Evolutionary conservation across 37 sponge, comb jelly and placozoan species (phyloP), one percentile per base, ranked within the genome.

Genomic region (Halichondria panicea): DNA sequence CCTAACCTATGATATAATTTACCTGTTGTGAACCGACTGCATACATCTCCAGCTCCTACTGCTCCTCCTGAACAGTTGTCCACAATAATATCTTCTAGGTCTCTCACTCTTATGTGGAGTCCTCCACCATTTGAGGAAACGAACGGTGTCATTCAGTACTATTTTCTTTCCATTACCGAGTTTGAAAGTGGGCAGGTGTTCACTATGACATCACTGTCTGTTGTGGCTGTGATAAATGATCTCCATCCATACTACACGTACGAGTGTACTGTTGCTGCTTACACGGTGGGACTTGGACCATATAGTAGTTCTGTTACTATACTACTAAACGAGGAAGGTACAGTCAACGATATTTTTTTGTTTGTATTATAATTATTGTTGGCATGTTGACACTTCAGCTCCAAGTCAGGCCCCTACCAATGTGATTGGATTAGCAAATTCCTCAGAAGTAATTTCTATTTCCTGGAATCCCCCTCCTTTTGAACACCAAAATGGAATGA

Each of bases 261-360:
- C 55, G n/a, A 53, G 55, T 71, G 71, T 32, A 42, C 15, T 4
- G 55, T 71, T 30, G 71, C 71, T 50, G 71, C 55, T 5, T 1
- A 6, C 1, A 71, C 71, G 12, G 35, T 53, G 30, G 32, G 12
- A 2, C 4, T 54, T 27, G 55, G 55, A 54, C 71, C 71, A 41
- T 79, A 79, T 36, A 56, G 60, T 41, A 12, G 3, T 27, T 34
- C 67, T 5, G 53, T 79, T 25, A 58, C 70, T 1, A 33, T 79
- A 60, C 79, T 57, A 55, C 70, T 79, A 21, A 32, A 21, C n/a
- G 45, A 68, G 68, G 79, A 68, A 59, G 67, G 79, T 79, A 68
- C 30, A 40, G 7, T 8, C n/a, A 15, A 43, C 25, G 9, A 21
- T 59, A 8, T 8, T n/a, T 63, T 33, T 34, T 34, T 4, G 24